These are phyloP conservation scores for Andinoacara biseriatus DNA, from an alignment of 2,113 vertebrate genomes.

Conservation along the genomic window DNA sequence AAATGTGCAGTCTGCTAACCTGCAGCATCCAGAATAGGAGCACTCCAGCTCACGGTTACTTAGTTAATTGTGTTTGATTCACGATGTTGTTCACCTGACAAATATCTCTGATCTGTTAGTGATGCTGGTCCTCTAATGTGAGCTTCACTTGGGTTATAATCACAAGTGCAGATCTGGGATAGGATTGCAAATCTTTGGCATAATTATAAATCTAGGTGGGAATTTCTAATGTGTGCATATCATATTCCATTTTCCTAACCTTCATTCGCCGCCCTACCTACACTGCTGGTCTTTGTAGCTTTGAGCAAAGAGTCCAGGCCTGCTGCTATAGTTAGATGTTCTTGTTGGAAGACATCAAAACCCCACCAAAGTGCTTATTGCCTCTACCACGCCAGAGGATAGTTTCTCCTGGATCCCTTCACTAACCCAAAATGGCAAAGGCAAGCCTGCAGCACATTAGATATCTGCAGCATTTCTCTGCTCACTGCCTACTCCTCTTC, in stretches of 20 bases:
- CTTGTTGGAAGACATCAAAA: conserved; percentile 62
- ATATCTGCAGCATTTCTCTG: conserved; percentile 40
- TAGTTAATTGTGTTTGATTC: conserved; percentile 49
- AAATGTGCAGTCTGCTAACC: conserved; percentile 32
- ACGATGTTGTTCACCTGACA: conserved; percentile 14
- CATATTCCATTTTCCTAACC: conserved; percentile 16
- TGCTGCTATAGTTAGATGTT: conserved; percentile 45
- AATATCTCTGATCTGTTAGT: background rate
- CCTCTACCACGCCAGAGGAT: conserved; percentile 39
- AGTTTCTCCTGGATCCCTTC: conserved; percentile 48
- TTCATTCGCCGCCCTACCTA: conserved; percentile 13
- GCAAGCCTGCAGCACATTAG: conserved; percentile 50
- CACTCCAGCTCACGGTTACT: conserved; percentile 31
- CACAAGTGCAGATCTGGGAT: conserved; percentile 43
- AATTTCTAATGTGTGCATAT: conserved; percentile 31
- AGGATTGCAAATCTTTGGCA: background rate
- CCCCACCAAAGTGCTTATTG: conserved; percentile 59
- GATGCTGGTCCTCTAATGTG: background rate
- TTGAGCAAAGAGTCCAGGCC: conserved; percentile 18
- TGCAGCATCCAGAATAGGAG: conserved; percentile 33
- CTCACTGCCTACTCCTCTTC: conserved; percentile 3
- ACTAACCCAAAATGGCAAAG: conserved; percentile 55
- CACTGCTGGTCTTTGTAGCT: conserved; percentile 31
- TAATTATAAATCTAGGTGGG: conserved; percentile 55
- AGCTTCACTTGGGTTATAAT: background rate